Percentiles rank a stretch among this genome's conserved stretches.
These are phyloP conservation scores for Belonocnema kinseyi DNA, from an alignment of 1,140 invertebrate genomes.

Conservation along the genomic window DNA sequence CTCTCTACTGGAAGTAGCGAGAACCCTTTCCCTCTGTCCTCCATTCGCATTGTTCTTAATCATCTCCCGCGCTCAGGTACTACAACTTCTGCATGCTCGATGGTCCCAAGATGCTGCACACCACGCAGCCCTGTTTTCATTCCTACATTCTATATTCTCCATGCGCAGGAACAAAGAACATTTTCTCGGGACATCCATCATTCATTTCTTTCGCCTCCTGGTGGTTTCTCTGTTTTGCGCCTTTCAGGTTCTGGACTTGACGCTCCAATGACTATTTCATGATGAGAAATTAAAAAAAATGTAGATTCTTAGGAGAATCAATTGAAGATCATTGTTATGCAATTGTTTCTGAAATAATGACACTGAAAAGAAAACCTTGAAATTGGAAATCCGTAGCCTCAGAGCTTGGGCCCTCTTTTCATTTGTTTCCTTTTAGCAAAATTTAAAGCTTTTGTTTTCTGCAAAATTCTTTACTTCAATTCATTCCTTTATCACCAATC, in stretches of 20 bases:
- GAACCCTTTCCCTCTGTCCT: slow-evolving; percentile 9
- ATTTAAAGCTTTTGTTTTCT: no score
- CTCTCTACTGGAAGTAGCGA: background rate
- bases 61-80: slow-evolving; percentile 43
- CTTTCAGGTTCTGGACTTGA: background rate
- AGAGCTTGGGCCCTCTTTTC: no score
- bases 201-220: background rate
- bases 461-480: no score
- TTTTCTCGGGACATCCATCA: slow-evolving; percentile 43
- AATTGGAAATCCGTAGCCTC: no score
- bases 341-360: background rate
- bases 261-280: slow-evolving; percentile 4
- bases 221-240: slow-evolving; percentile 17
- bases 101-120: slow-evolving; percentile 38
- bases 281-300: background rate
- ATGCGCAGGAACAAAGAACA: slow-evolving; percentile 54
- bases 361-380: no score
- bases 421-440: no score
- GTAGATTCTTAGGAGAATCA: background rate
- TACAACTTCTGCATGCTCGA: slow-evolving; percentile 31
- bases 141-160: slow-evolving; percentile 43
- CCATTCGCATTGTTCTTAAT: slow-evolving; percentile 39
- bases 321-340: background rate
- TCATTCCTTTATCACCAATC: no score
- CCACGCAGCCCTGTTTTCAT: slow-evolving; percentile 47